Percentiles rank a stretch among this genome's conserved stretches.
Evolutionary conservation across 1,140 invertebrate genomes (phyloP).

Genomic region (Elymnias hypermnestra): DNA sequence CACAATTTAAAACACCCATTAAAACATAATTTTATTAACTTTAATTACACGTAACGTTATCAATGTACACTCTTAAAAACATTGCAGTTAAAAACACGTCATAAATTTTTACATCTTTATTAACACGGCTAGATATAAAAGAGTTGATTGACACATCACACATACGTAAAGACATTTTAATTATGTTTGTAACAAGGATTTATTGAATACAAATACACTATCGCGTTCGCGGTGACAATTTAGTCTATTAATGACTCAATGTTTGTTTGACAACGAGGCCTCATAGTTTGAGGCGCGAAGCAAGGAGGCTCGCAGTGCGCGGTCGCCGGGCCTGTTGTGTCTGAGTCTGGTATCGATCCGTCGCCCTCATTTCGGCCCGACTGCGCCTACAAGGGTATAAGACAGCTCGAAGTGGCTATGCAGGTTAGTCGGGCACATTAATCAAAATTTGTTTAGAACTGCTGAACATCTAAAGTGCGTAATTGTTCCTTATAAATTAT

Average conservation of each 20-base stretch:
- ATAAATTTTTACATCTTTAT: no score
- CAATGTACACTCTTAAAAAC: no score
- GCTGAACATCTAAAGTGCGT: slow-evolving; percentile 13
- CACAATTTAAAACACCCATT: no score
- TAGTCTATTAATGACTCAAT: slow-evolving; percentile 11
- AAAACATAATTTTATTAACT: no score
- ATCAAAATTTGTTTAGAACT: slow-evolving; percentile 24
- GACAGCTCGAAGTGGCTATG: slow-evolving; percentile 32
- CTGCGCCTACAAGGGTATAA: slow-evolving; percentile 48
- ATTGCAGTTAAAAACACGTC: no score
- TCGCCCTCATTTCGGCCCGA: slow-evolving; percentile 59
- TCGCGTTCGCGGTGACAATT: slow-evolving; percentile 7
- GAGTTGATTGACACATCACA: no score
- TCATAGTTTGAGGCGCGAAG: slow-evolving; percentile 2
- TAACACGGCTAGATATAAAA: no score
- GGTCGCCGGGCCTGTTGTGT: slow-evolving; percentile 45
- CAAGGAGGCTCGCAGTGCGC: slow-evolving; percentile 23
- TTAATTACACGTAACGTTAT: no score
- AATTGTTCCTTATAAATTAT: not conserved
- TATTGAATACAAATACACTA: not conserved
- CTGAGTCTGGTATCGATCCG: slow-evolving; percentile 65
- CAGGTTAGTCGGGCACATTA: slow-evolving; percentile 37
- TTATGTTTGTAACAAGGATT: no score
- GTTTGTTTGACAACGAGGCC: slow-evolving; percentile 19
- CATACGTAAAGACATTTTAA: no score